Evolutionary conservation across 2,797 vertebrate species (phyloP).

Genomic region (Protosalanx chinensis): DNA sequence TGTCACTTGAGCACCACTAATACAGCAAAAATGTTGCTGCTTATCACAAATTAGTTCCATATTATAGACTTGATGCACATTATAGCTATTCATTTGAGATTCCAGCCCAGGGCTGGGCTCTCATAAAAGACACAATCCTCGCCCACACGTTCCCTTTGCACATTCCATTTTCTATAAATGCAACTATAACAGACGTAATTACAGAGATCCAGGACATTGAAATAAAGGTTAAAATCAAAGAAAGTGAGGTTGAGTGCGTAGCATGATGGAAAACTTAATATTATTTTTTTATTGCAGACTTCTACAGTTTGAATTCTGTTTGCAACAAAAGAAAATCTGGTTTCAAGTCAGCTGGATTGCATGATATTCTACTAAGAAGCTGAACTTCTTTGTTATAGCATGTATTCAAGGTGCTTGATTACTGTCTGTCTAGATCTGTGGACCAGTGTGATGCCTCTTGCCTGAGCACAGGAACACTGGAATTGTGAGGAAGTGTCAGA

Average conservation of each 20-base stretch:
- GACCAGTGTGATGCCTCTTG: background rate
- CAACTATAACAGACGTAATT: background rate
- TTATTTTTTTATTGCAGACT: background rate
- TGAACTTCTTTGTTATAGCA: too few species aligned
- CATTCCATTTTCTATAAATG: background rate
- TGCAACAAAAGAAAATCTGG: too few species aligned
- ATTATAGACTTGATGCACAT: background rate
- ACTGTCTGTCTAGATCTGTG: slow-evolving; percentile 5
- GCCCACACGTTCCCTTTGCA: background rate
- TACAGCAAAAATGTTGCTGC: too few species aligned
- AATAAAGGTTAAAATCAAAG: background rate
- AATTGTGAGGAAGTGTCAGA: too few species aligned
- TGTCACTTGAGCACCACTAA: too few species aligned
- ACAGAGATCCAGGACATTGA: background rate
- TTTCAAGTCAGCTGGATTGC: too few species aligned
- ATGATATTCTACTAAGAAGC: too few species aligned
- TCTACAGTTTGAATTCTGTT: background rate
- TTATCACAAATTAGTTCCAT: background rate
- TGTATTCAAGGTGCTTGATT: slow-evolving; percentile 18
- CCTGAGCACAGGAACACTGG: too few species aligned
- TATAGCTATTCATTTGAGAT: background rate
- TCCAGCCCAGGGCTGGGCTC: background rate
- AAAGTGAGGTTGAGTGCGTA: background rate
- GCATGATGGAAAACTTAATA: too few species aligned
- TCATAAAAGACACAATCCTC: background rate